Evolutionary conservation across 92 coral and sea anemone genomes (phyloP).

Genomic region (Epizoanthus scotinus): DNA sequence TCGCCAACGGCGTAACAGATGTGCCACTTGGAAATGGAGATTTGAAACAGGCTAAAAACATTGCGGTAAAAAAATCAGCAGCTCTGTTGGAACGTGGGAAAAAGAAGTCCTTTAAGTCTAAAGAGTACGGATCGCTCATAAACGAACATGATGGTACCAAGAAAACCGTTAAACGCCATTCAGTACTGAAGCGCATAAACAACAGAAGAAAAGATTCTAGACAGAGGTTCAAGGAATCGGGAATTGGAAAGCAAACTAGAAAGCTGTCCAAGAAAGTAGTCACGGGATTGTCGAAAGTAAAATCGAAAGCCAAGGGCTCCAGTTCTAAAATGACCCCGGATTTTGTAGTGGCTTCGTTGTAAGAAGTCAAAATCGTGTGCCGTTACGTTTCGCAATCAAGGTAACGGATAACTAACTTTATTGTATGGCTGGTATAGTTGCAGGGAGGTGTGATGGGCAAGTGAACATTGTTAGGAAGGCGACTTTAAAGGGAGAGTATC

Average conservation of each 20-base stretch:
- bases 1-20: conserved; percentile 19
- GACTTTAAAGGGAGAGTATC: no score
- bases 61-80: background rate
- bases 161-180: background rate
- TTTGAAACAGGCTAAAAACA: background rate
- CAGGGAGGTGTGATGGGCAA: no score
- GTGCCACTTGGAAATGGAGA: background rate
- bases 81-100: conserved; percentile 2
- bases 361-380: background rate
- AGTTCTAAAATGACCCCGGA: background rate
- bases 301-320: background rate
- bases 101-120: conserved; percentile 10
- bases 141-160: background rate
- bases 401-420: no score
- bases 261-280: conserved; percentile 20
- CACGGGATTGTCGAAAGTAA: conserved; percentile 15
- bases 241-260: conserved; percentile 31
- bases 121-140: conserved; percentile 17
- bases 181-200: conserved; percentile 12
- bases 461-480: no score
- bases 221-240: conserved; percentile 13
- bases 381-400: no score
- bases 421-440: no score
- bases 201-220: conserved; percentile 20
- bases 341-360: conserved; percentile 23